phyloP scores from a whole-genome alignment of 2,888 invertebrate genomes.

The Pseudoips prasinana region DNA sequence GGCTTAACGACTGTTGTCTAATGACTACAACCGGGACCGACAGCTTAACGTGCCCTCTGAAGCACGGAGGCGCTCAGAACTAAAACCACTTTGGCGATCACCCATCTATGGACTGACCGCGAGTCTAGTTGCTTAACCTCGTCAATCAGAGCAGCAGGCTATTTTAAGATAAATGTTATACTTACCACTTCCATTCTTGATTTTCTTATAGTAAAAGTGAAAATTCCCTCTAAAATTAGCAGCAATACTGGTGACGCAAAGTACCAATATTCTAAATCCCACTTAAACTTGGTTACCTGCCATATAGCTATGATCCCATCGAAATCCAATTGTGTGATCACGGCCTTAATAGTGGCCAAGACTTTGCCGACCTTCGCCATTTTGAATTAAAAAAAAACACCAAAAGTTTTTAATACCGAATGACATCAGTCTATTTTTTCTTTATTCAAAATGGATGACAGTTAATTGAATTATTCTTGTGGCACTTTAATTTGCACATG shows the following conservation, averaged over 20 bases:
- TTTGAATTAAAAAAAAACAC: constrained; percentile 24
- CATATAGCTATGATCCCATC: constrained; percentile 94
- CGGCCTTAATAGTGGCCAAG: constrained; percentile 90
- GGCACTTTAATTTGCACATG: neutral
- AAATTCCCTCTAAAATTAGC: constrained; percentile 92
- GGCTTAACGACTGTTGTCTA: too few relatives aligned
- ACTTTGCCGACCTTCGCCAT: constrained; percentile 87
- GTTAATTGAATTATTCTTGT: neutral
- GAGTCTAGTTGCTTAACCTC: too few relatives aligned
- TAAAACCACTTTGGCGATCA: too few relatives aligned
- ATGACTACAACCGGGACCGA: too few relatives aligned
- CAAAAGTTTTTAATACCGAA: neutral
- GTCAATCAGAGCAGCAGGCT: too few relatives aligned
- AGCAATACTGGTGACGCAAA: constrained; percentile 91
- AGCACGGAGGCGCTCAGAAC: too few relatives aligned
- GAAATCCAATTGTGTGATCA: constrained; percentile 90
- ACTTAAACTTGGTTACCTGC: constrained; percentile 92
- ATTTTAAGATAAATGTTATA: too few relatives aligned
- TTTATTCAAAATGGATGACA: constrained; percentile 6
- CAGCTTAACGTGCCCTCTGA: too few relatives aligned
- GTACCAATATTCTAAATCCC: constrained; percentile 91
- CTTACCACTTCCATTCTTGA: constrained; percentile 98
- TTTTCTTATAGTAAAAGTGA: constrained; percentile 95
- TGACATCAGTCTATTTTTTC: constrained; percentile 6
- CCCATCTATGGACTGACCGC: too few relatives aligned